A percentile compares a stretch with the other conserved stretches of the same genome.
Conservation (phyloP, 2,888 invertebrate genomes). For the Agrochola macilenta region DNA sequence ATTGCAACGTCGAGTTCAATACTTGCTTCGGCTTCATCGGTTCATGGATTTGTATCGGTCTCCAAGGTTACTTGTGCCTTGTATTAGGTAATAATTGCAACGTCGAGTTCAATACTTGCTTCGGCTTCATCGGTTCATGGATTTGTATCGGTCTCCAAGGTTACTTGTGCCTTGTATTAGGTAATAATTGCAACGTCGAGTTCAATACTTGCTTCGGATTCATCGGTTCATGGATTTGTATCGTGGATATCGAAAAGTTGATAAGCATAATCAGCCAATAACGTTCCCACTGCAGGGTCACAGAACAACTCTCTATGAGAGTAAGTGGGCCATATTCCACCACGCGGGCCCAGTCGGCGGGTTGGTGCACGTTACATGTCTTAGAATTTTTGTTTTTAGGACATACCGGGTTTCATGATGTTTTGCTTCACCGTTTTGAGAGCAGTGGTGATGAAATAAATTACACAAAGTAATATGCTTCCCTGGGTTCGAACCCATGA, state of each 20-base stretch:
- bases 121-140: neutral
- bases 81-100: constrained; percentile 21
- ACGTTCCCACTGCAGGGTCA: neutral
- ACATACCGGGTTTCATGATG: no score
- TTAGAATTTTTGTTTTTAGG: no score
- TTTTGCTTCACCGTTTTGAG: no score
- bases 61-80: constrained; percentile 5
- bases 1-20: neutral
- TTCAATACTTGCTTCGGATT: neutral
- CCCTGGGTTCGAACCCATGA: no score
- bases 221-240: neutral
- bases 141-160: constrained; percentile 9
- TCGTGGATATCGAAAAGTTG: neutral
- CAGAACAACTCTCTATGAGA: neutral
- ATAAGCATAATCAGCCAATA: no score
- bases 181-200: constrained; percentile 10
- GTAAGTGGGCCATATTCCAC: no score
- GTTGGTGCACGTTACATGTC: no score
- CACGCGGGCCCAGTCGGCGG: no score
- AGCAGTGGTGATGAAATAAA: no score
- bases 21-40: neutral
- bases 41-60: no score
- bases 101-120: neutral
- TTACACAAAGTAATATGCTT: no score
- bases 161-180: constrained; percentile 4